Evolutionary conservation across 2,113 vertebrate species (phyloP).

Genomic region (Peromyscus polionotus): DNA sequence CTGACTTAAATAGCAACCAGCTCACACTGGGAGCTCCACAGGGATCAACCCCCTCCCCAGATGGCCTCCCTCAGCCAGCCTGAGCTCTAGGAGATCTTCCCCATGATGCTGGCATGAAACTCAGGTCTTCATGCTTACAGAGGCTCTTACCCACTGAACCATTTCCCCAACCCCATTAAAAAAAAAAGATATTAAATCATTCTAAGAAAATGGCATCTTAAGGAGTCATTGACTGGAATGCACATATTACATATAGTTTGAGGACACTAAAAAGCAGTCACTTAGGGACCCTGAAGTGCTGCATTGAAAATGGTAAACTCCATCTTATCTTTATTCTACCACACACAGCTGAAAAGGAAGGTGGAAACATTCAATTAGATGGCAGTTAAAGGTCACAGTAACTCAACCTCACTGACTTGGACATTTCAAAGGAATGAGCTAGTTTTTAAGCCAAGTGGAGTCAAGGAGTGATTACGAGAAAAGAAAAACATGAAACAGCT

Average conservation of each 20-base stretch:
- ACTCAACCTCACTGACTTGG: background rate
- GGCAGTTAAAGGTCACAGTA: background rate
- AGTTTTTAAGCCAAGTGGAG: background rate
- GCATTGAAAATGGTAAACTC: background rate
- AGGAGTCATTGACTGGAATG: slow-evolving; percentile 7
- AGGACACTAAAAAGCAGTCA: background rate
- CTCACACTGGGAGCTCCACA: background rate
- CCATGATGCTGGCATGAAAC: background rate
- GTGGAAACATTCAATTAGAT: background rate
- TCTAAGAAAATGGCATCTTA: slow-evolving; percentile 63
- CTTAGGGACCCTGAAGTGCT: background rate
- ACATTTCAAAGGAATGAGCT: background rate
- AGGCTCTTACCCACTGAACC: background rate
- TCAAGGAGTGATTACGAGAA: background rate
- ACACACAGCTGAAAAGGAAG: background rate
- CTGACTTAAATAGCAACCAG: background rate
- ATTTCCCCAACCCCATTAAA: background rate
- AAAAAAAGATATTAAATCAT: background rate
- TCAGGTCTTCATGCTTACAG: background rate
- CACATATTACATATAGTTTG: background rate
- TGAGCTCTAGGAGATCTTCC: background rate
- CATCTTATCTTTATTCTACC: background rate
- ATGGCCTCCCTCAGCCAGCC: too few relatives aligned
- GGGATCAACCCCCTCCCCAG: background rate
- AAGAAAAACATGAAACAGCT: background rate